Evolutionary conservation across 2,888 invertebrate genomes (phyloP).

Genomic region (Volucella zonaria): DNA sequence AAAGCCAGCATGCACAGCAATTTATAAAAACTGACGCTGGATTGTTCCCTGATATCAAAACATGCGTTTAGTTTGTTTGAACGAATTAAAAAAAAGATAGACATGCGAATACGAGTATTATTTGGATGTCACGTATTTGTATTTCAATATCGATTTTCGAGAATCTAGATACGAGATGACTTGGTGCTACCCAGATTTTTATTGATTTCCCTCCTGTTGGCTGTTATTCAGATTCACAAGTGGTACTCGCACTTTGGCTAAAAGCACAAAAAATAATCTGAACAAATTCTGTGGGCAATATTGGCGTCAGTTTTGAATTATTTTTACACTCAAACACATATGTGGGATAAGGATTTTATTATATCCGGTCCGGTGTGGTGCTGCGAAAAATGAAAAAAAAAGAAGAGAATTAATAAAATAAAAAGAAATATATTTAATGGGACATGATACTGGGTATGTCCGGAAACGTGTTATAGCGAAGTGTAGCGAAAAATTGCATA

Average conservation of each 20-base stretch:
- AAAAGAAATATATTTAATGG: conserved; percentile 18
- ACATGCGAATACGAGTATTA: not conserved
- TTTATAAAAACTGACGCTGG: not conserved
- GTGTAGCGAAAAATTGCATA: conserved; percentile 13
- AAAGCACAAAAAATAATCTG: not conserved
- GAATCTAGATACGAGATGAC: conserved; percentile 3
- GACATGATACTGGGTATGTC: conserved; percentile 2
- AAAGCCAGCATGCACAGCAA: not conserved
- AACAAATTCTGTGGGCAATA: not conserved
- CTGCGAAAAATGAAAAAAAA: too few species aligned
- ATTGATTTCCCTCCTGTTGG: conserved; percentile 16
- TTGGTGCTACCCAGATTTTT: conserved; percentile 12
- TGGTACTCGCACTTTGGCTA: not conserved
- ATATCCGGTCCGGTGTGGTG: conserved; percentile 18
- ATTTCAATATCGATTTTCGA: conserved; percentile 36
- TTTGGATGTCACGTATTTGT: conserved; percentile 27
- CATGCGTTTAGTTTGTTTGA: conserved; percentile 20
- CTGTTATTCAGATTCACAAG: conserved; percentile 24
- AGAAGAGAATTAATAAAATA: not conserved
- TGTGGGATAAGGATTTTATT: conserved; percentile 19
- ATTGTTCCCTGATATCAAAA: not conserved
- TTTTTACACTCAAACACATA: not conserved
- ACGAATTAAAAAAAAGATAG: conserved; percentile 21
- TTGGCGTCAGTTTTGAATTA: not conserved
- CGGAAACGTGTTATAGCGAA: conserved; percentile 38